phyloP scores from a whole-genome alignment of 2,113 vertebrate genomes.

The Syngnathus floridae region DNA sequence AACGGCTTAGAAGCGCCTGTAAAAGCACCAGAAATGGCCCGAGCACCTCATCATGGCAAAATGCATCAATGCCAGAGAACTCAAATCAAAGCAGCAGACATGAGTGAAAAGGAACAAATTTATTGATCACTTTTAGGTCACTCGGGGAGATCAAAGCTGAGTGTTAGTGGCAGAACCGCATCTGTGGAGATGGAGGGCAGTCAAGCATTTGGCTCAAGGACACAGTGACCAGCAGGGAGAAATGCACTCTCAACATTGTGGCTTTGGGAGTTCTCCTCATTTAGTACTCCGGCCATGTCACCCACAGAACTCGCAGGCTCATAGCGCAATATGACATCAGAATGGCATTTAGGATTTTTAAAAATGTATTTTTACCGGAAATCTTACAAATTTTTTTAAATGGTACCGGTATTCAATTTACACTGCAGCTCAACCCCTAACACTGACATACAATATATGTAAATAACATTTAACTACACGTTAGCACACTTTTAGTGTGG shows the following conservation, averaged over 20 bases:
- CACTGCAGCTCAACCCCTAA: too few species aligned
- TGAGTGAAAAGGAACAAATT: constrained; percentile 15
- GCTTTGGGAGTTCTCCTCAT: constrained; percentile 7
- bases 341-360: too few species aligned
- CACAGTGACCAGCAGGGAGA: constrained; percentile 7
- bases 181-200: constrained; percentile 12
- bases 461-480: background rate
- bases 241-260: constrained; percentile 4
- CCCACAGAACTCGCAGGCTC: background rate
- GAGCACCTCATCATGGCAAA: constrained; percentile 23
- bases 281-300: constrained; percentile 1
- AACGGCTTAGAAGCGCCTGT: constrained; percentile 18
- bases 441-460: too few species aligned
- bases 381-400: background rate
- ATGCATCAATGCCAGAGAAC: constrained; percentile 10
- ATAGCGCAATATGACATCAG: background rate
- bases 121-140: constrained; percentile 25
- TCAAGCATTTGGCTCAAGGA: constrained; percentile 32
- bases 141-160: constrained; percentile 21
- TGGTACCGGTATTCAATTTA: too few species aligned
- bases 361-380: too few species aligned
- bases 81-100: constrained; percentile 26
- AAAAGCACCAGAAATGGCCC: constrained; percentile 21
- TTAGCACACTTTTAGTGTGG: background rate
- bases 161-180: constrained; percentile 18